Conservation (phyloP, 1,140 invertebrate species). For the Polyergus mexicanus region DNA sequence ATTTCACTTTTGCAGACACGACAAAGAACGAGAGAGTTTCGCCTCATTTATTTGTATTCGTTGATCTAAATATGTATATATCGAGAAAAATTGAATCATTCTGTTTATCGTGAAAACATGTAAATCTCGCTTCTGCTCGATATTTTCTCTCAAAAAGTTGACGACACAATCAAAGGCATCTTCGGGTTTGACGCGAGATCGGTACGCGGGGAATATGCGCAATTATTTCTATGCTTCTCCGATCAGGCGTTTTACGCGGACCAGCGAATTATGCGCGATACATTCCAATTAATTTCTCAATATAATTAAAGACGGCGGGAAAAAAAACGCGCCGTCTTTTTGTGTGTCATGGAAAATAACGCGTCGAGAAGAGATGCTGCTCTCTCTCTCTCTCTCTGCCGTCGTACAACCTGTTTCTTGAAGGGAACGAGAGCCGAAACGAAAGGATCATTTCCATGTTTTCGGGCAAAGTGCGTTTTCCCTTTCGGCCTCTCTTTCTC, state of each 20-base stretch:
- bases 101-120: not conserved
- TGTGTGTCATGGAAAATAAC: conserved; percentile 27
- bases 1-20: not conserved
- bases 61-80: too few species aligned
- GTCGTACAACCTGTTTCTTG: conserved; percentile 55
- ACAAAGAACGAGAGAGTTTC: not conserved
- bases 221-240: conserved; percentile 39
- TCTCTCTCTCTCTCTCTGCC: not conserved
- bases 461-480: conserved; percentile 5
- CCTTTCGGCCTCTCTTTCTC: not conserved
- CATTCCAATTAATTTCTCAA: conserved; percentile 25
- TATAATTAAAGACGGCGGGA: conserved; percentile 58
- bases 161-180: conserved; percentile 4
- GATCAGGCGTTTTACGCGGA: conserved; percentile 23
- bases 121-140: not conserved
- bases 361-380: not conserved
- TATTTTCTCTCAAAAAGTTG: not conserved
- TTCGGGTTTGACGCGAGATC: not conserved
- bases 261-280: conserved; percentile 1
- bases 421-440: conserved; percentile 27
- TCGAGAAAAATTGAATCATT: not conserved
- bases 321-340: conserved; percentile 20
- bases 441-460: conserved; percentile 58
- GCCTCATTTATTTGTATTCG: not conserved
- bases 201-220: not conserved